Evolutionary conservation across 2,888 invertebrate genomes (phyloP), one percentile per base, ranked within the genome.

Genomic region (Drosophila meridionalis): DNA sequence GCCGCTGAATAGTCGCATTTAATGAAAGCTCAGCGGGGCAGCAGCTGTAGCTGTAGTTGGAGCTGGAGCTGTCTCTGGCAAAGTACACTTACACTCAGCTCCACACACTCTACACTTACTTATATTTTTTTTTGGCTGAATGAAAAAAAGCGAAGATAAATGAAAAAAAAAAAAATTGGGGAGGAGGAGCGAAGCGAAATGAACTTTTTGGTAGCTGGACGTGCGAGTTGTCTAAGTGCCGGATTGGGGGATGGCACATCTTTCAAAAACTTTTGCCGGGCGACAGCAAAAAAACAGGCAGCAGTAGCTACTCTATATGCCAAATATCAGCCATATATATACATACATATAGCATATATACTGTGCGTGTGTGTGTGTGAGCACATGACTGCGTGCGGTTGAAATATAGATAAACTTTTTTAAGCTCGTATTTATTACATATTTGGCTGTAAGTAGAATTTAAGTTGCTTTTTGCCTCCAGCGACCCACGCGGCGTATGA

Each of bases 361-460:
- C 43, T 57, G 34, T 60, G 55, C 55, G 38, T 67, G 59, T 57
- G 68, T 70, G 42, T 59, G 69, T 69, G 65, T 70, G 52, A 70
- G 82, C 66, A 81, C 78, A 87, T 78, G 86, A 85, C 87, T 87
- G 86, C 84, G 89, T 87, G 89, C 67, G 87, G 85, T 89, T 89
- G 85, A 86, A 87, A 89, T 89, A 89, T 89, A 86, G 87, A 85
- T 89, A 87, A 87, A 89, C 86, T 86, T 82, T 87, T 89, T 87
- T 89, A 89, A 87, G 87, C 90, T 87, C 75, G 88, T 89, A 87
- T 87, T 87, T 89, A 87, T 87, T 87, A 87, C 90, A 89, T 87
- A 89, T 87, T 89, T 87, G 80, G 78, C 90, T 87, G 88, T 89
- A 87, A 87, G 90, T 89, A 85, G 87, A 89, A 89, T 87, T 87